Evolutionary conservation across 1,140 invertebrate species (phyloP).

Genomic region (Musca vetustissima): DNA sequence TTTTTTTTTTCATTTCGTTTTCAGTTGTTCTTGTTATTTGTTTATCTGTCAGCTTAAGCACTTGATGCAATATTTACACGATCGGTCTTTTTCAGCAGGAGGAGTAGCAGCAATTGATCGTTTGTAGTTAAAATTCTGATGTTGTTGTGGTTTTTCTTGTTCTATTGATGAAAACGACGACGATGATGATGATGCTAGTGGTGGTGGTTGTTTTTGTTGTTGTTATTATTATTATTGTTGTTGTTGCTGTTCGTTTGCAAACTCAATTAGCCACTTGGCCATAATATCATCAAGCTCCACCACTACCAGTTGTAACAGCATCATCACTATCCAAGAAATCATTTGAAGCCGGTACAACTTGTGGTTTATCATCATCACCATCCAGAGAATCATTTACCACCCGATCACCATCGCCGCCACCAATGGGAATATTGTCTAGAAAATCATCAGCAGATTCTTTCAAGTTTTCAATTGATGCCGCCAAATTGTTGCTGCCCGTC

Average conservation of each 20-base stretch:
- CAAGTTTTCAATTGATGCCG: not conserved
- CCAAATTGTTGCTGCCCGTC: not conserved
- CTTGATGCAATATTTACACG: conserved; percentile 19
- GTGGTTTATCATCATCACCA: conserved; percentile 5
- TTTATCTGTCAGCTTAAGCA: conserved; percentile 7
- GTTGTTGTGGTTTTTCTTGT: too few relatives aligned
- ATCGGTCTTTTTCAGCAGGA: not conserved
- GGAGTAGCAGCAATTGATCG: conserved; percentile 5
- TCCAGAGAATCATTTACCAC: not conserved
- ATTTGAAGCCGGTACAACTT: conserved; percentile 9
- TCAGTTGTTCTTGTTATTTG: not conserved
- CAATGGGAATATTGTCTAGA: not conserved
- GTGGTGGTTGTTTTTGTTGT: too few relatives aligned
- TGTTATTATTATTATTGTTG: too few relatives aligned
- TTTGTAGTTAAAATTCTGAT: not conserved
- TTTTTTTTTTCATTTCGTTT: not conserved
- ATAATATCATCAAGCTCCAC: conserved; percentile 19
- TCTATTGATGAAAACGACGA: too few relatives aligned
- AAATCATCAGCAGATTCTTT: conserved; percentile 5
- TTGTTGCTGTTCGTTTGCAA: too few relatives aligned
- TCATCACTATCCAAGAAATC: conserved; percentile 17
- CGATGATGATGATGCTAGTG: too few relatives aligned
- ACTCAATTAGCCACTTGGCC: conserved; percentile 13
- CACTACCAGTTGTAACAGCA: conserved; percentile 2
- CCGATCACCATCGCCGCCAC: not conserved